phyloP scores from a whole-genome alignment of 1,140 invertebrate genomes.

The Eulimnadia texana region DNA sequence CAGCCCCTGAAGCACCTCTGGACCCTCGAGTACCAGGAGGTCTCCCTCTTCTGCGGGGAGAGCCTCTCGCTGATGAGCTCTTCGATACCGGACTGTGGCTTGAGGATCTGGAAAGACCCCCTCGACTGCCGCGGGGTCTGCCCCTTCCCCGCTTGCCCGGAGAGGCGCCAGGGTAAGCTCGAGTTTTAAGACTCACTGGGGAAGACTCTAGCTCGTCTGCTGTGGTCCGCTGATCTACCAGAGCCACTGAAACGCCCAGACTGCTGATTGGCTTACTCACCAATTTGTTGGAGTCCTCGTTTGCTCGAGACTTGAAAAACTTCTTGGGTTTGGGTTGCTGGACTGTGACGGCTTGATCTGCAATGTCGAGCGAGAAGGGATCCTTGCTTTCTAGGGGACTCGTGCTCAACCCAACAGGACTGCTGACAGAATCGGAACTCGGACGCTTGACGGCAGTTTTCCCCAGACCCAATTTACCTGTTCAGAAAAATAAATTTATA shows the following conservation, averaged over 20 bases:
- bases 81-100: background rate
- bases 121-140: conserved; percentile 5
- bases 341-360: conserved; percentile 22
- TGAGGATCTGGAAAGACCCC: background rate
- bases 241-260: background rate
- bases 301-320: conserved; percentile 70
- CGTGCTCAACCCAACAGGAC: background rate
- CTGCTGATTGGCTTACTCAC: background rate
- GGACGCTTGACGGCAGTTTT: background rate
- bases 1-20: conserved; percentile 10
- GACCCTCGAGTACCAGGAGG: background rate
- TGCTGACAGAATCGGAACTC: background rate
- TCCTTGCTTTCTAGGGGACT: conserved; percentile 21
- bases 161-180: background rate
- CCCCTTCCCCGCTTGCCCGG: conserved; percentile 12
- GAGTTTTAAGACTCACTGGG: background rate
- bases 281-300: background rate
- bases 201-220: background rate
- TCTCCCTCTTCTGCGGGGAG: conserved; percentile 9
- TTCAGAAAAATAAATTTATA: background rate
- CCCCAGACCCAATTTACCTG: conserved; percentile 8
- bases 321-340: conserved; percentile 65
- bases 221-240: background rate
- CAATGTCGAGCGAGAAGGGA: conserved; percentile 32
- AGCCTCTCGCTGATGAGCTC: conserved; percentile 5